Conservation (phyloP, 2,888 invertebrate species). For the Abscondita cerata region DNA sequence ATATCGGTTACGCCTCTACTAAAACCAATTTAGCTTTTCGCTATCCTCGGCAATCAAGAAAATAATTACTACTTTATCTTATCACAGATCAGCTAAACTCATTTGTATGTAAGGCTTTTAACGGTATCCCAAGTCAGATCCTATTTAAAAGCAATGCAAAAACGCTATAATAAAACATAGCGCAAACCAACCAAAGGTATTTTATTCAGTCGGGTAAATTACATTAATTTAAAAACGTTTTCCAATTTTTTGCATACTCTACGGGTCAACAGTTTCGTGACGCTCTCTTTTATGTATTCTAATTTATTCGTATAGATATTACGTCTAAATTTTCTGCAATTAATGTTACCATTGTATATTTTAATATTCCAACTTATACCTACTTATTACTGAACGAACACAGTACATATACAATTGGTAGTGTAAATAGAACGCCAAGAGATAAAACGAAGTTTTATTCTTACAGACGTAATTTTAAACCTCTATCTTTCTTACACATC, state of each 20-base stretch:
- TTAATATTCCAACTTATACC: conserved; percentile 32
- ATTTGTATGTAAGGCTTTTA: conserved; percentile 42
- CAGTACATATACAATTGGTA: conserved; percentile 21
- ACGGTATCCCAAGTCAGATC: conserved; percentile 20
- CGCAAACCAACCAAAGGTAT: background rate
- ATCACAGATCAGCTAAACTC: conserved; percentile 51
- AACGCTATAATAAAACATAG: conserved; percentile 19
- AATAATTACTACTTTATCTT: conserved; percentile 56
- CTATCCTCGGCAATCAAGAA: conserved; percentile 52
- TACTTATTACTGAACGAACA: conserved; percentile 27
- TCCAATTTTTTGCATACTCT: background rate
- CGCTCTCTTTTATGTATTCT: conserved; percentile 13
- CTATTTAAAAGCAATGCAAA: conserved; percentile 26
- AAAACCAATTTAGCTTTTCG: conserved; percentile 49
- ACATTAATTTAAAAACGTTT: too few relatives aligned
- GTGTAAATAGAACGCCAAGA: conserved; percentile 16
- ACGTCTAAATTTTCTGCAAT: conserved; percentile 39
- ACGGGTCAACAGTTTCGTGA: conserved; percentile 14
- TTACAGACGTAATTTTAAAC: too few relatives aligned
- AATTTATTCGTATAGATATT: conserved; percentile 39
- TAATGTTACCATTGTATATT: conserved; percentile 42
- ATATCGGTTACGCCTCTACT: conserved; percentile 37
- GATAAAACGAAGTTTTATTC: too few relatives aligned
- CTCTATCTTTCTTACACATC: too few relatives aligned
- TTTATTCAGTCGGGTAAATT: background rate